phyloP scores from a whole-genome alignment of 2,888 invertebrate genomes.

The Brachyptera putata region DNA sequence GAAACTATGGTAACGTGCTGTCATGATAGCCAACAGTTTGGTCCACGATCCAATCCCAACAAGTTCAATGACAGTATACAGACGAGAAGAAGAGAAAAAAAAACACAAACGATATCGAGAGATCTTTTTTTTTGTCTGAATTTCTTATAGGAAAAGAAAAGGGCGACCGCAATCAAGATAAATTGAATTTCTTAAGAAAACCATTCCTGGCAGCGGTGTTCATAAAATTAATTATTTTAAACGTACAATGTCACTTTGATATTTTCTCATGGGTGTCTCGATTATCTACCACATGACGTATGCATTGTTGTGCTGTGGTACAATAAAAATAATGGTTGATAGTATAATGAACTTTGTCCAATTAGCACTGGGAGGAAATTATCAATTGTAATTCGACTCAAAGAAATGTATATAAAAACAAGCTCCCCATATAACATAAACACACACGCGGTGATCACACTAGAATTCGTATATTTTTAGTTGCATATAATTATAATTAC shows the following conservation, averaged over 20 bases:
- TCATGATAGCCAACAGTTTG: not conserved
- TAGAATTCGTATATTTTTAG: no score
- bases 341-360: conserved; percentile 10
- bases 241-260: conserved; percentile 11
- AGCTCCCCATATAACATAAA: no score
- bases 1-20: conserved; percentile 3
- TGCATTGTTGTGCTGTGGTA: no score
- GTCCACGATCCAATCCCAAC: not conserved
- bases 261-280: not conserved
- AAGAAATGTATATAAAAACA: no score
- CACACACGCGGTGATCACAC: no score
- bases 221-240: conserved; percentile 12
- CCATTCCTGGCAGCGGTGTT: conserved; percentile 10
- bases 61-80: conserved; percentile 21
- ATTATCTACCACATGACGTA: no score
- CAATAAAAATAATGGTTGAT: no score
- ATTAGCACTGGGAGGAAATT: conserved; percentile 9
- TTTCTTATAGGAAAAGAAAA: conserved; percentile 1
- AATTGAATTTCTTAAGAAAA: conserved; percentile 21
- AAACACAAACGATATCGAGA: not conserved
- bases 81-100: conserved; percentile 12
- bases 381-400: no score
- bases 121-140: not conserved
- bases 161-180: conserved; percentile 18
- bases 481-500: no score